Conservation (phyloP, 37 sponge, comb jelly and placozoan species). For the Haliclona indistincta region DNA sequence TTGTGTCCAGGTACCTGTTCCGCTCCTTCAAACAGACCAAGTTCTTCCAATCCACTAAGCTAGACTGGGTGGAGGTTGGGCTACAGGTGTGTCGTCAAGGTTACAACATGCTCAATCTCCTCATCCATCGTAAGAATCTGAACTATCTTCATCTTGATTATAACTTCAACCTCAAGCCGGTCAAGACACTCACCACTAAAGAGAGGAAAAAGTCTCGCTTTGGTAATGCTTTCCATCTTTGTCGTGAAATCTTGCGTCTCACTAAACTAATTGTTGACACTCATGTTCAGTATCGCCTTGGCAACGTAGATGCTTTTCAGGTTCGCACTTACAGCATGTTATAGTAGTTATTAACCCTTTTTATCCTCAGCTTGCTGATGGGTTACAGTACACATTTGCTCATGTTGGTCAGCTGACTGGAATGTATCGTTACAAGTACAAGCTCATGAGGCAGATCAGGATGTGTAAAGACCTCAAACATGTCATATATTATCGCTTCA, state of each 20-base stretch:
- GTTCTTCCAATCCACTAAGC: conserved; percentile 98
- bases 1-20: conserved; percentile 81
- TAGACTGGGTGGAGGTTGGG: conserved; percentile 99
- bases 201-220: conserved; percentile 97
- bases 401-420: conserved; percentile 99
- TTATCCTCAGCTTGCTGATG: conserved; percentile 98
- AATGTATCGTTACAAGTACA: conserved; percentile 99
- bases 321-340: conserved; percentile 26
- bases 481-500: conserved; percentile 99
- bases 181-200: conserved; percentile 99
- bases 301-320: conserved; percentile 97
- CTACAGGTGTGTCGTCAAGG: conserved; percentile 99
- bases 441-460: conserved; percentile 98
- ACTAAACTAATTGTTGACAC: conserved; percentile 99
- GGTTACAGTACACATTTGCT: conserved; percentile 97
- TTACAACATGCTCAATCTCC: conserved; percentile 99
- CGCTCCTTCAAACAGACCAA: conserved; percentile 97
- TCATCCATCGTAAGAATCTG: conserved; percentile 99
- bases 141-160: conserved; percentile 99
- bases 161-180: conserved; percentile 99
- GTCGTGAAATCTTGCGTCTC: conserved; percentile 97
- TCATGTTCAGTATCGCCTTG: conserved; percentile 98
- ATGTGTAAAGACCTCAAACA: conserved; percentile 99
- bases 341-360: too few relatives aligned
- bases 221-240: conserved; percentile 99